Evolutionary conservation across 2,797 vertebrate species (phyloP).

Genomic region (Bovichtus variegatus): DNA sequence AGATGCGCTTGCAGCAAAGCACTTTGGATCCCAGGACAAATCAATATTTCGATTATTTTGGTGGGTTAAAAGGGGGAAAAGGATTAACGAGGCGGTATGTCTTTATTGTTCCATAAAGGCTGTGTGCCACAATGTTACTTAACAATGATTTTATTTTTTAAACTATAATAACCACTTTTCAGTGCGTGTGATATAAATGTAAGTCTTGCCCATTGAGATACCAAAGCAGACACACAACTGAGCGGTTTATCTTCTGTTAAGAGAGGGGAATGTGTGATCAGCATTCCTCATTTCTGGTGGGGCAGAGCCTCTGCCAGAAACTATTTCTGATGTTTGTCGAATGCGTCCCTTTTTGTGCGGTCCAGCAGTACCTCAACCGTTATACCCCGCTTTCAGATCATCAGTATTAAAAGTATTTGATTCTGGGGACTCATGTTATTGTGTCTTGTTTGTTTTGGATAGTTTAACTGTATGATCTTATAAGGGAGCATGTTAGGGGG

Average conservation of each 20-base stretch:
- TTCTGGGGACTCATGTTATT: background rate
- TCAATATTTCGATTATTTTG: slow-evolving; percentile 2
- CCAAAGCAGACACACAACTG: background rate
- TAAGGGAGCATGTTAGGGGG: background rate
- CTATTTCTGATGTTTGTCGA: background rate
- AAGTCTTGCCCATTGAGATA: background rate
- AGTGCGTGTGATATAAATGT: background rate
- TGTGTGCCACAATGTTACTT: background rate
- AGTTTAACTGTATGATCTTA: background rate
- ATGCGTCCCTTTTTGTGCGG: background rate
- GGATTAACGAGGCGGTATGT: background rate
- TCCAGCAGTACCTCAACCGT: background rate
- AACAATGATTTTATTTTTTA: background rate
- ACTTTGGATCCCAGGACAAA: slow-evolving; percentile 7
- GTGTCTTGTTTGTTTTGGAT: background rate
- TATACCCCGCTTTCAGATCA: background rate
- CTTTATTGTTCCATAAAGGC: background rate
- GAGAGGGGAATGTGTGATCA: background rate
- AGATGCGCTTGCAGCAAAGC: background rate
- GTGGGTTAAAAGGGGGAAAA: background rate
- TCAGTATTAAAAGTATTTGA: background rate
- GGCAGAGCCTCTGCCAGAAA: background rate
- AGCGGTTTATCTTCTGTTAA: background rate
- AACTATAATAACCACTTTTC: too few species aligned
- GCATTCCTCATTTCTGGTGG: too few species aligned